Evolutionary conservation across 2,797 vertebrate genomes (phyloP).

Genomic region (Halcyon badia): DNA sequence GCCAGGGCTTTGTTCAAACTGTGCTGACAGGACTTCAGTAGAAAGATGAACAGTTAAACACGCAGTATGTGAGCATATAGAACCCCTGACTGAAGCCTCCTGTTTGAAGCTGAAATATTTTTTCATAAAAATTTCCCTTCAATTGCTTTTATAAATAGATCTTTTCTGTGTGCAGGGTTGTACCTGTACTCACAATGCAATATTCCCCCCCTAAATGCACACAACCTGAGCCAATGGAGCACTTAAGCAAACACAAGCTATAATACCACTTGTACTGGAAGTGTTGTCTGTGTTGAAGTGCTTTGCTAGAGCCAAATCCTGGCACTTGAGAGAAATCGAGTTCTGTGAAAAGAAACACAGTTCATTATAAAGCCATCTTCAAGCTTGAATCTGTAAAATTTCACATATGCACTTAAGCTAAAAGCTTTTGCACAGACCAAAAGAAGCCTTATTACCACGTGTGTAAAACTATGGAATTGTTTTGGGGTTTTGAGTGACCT

Average conservation of each 20-base stretch:
- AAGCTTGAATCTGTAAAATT: neutral
- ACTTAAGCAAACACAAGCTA: neutral
- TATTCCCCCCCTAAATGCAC: neutral
- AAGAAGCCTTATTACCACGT: neutral
- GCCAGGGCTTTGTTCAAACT: neutral
- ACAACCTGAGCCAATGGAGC: neutral
- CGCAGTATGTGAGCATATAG: neutral
- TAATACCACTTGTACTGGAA: neutral
- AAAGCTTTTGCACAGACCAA: neutral
- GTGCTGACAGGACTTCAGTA: neutral
- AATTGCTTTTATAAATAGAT: neutral
- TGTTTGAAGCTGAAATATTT: neutral
- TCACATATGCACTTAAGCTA: neutral
- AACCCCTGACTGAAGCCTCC: neutral
- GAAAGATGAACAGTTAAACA: neutral
- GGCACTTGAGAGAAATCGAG: neutral
- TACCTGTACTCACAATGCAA: neutral
- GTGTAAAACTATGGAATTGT: neutral
- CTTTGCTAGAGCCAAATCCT: neutral
- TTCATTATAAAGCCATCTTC: neutral
- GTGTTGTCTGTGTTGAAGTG: neutral
- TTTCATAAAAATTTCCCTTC: neutral
- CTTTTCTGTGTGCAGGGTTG: neutral
- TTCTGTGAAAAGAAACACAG: neutral
- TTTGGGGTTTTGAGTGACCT: neutral